Evolutionary conservation across 2,888 invertebrate species (phyloP), one percentile per base, ranked within the genome.

Genomic region (Eupithecia centaureata): DNA sequence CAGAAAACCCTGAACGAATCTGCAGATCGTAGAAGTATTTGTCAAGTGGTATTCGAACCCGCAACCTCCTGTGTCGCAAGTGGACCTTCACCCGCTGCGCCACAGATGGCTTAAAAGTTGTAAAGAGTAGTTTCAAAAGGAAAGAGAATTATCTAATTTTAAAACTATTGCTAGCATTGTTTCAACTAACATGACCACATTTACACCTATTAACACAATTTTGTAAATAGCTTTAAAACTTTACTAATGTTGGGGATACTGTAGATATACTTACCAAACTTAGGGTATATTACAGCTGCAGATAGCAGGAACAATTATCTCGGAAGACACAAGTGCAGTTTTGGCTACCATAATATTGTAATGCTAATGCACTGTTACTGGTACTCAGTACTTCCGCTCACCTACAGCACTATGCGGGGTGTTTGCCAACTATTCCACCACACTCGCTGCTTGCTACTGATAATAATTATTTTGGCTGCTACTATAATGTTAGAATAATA

Each of bases 361-460:
- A 69, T 65, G 65, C 61, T 66, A 70, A 70, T 63, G 60, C 56
- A 69, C 47, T 63, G 60, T 63, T 66, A 57, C 63, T 47, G 33
- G 47, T 65, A 42, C 27, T 61, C 38, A 54, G 61, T 54, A 42
- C 33, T 25, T 35, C 59, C 65, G 25, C 30, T 42, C 57, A 54
- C 68, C 62, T 57, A 66, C 57, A 60, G 65, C 62, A 61, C 52
- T 51, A 63, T 66, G 63, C 47, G 61, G 69, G 63, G 57, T 66
- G 66, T 66, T 66, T 63, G 69, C 67, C 63, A 70, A 65, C 61
- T 65, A 70, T 61, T 61, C 56, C 63, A 73, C 61, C 66, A 42
- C 62, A 51, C 42, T 30, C 35, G 52, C 30, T 62, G 51, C 61
- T 67, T 59, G 61, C 56, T 57, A 61, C 63, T 61, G 63, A 38